These are phyloP conservation scores for Alauda arvensis DNA, from an alignment of 2,797 vertebrate species.

Conservation along the genomic window DNA sequence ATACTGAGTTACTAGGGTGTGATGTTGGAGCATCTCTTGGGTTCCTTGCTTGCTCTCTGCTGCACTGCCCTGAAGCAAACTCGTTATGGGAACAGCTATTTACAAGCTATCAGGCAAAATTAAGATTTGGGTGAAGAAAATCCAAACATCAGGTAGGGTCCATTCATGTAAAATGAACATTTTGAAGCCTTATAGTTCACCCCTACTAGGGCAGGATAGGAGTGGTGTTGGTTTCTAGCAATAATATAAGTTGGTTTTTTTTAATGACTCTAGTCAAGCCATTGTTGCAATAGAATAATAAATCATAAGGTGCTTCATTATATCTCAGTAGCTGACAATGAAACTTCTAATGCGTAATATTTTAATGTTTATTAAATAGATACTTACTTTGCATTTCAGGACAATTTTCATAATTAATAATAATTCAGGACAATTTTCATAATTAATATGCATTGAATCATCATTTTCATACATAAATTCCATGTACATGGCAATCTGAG, in stretches of 20 bases:
- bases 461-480: background rate
- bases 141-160: conserved; percentile 63
- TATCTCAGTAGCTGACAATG: background rate
- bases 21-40: background rate
- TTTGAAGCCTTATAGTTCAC: background rate
- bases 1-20: background rate
- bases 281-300: background rate
- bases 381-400: background rate
- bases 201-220: background rate
- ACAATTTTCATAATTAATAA: background rate
- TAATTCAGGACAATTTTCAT: background rate
- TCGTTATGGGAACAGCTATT: conserved; percentile 79
- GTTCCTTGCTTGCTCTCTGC: conserved; percentile 16
- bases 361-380: background rate
- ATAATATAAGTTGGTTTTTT: background rate
- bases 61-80: background rate
- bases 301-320: background rate
- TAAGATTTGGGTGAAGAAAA: conserved; percentile 77
- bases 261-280: background rate
- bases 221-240: background rate
- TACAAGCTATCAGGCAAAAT: conserved; percentile 83
- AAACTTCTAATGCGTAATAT: background rate
- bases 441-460: background rate
- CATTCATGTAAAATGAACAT: background rate
- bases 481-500: background rate